These are phyloP conservation scores for Lamellibrachia columna DNA, from an alignment of 2,888 invertebrate species.

Conservation along the genomic window DNA sequence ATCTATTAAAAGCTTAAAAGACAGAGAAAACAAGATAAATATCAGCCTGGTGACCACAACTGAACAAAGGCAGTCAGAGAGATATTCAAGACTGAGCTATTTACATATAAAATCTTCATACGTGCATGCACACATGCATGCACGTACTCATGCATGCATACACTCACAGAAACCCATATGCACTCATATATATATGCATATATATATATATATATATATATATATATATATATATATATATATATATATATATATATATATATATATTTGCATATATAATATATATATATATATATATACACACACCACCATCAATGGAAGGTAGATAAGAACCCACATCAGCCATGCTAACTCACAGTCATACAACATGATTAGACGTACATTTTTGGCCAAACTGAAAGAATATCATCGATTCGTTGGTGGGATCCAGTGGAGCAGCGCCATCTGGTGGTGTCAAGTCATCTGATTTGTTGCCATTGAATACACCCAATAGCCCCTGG, in stretches of 20 bases:
- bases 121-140: not conserved
- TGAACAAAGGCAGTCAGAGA: not conserved
- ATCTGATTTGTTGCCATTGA: conserved; percentile 13
- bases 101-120: not conserved
- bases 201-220: not conserved
- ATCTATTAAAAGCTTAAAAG: not conserved
- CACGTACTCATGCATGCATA: not conserved
- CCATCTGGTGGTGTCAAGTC: conserved; percentile 13
- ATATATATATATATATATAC: too few species aligned
- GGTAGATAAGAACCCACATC: too few species aligned
- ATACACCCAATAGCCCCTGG: not conserved
- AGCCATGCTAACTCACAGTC: too few species aligned
- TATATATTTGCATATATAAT: not conserved
- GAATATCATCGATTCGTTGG: conserved; percentile 10
- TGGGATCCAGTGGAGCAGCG: not conserved
- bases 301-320: too few species aligned
- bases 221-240: not conserved
- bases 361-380: not conserved
- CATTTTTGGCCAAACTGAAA: not conserved
- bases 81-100: too few species aligned
- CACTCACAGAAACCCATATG: not conserved
- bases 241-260: not conserved
- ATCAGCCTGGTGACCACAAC: not conserved
- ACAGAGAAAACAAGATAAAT: not conserved
- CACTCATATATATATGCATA: not conserved